phyloP scores from a whole-genome alignment of 2,888 invertebrate genomes.

The Drosophila anomelani region DNA sequence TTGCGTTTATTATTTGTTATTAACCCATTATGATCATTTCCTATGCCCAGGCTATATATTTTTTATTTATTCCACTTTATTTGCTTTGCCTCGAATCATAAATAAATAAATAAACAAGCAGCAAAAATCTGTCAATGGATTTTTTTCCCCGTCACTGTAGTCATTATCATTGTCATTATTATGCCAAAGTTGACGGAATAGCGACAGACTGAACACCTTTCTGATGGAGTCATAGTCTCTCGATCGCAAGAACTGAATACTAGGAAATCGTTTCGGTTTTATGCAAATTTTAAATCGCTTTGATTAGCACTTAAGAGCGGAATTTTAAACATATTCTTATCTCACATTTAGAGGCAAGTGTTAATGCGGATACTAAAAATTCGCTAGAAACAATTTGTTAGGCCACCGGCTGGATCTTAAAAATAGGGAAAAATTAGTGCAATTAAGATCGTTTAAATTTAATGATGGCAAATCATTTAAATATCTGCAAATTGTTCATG shows the following conservation, averaged over 20 bases:
- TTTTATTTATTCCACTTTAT: conserved; percentile 52
- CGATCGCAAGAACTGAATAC: conserved; percentile 15
- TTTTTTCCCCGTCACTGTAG: conserved; percentile 17
- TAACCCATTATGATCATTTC: conserved; percentile 48
- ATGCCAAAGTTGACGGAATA: conserved; percentile 58
- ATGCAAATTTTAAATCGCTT: conserved; percentile 37
- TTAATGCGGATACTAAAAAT: conserved; percentile 17
- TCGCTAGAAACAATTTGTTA: conserved; percentile 5
- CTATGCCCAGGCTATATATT: conserved; percentile 14
- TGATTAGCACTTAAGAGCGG: conserved; percentile 41
- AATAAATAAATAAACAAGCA: conserved; percentile 42
- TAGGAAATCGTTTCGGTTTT: conserved; percentile 51
- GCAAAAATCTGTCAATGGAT: conserved; percentile 25
- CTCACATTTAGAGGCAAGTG: conserved; percentile 2
- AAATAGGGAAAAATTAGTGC: background rate
- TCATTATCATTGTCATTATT: conserved; percentile 33
- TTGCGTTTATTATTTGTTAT: conserved; percentile 50
- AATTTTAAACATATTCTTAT: conserved; percentile 25
- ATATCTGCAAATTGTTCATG: no score
- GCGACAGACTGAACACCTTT: conserved; percentile 48
- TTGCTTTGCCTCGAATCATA: conserved; percentile 59
- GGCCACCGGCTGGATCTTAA: background rate
- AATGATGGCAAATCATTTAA: background rate
- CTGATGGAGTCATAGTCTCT: conserved; percentile 36
- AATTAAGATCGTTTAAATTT: conserved; percentile 3